Evolutionary conservation across 2,797 vertebrate genomes (phyloP), one percentile per base, ranked within the genome.

Genomic region (Jordanella pulchra): DNA sequence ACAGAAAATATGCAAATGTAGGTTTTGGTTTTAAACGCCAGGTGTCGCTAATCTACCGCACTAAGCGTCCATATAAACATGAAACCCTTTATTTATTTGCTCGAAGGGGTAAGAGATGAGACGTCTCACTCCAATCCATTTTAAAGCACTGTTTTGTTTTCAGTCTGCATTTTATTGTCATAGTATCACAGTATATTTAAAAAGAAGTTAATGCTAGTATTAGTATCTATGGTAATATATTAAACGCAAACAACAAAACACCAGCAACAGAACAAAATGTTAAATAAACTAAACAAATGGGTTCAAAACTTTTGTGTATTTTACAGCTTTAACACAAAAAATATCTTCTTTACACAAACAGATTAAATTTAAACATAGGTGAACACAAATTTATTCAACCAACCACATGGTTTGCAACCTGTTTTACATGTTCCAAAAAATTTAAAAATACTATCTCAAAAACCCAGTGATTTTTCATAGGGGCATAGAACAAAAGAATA

Each of bases 41-140:
- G 85, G 60, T 82, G 86, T 84, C 91, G 73, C 80, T 69, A 79
- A 72, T 73, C 58, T 44, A 23, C 68, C 77, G 27, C 67, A 63
- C 9, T 56, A 27, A 21, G 0, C 56, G 21, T 71, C 45, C n/a
- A 42, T 39, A 48, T 69, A 65, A 72, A 65, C 55, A 61, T 14
- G 14, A 45, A 53, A 5, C 28, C 5, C 4, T 50, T 60, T 48
- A 64, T 15, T 35, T 55, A 11, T 56, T 50, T 3, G 56, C 45
- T 44, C 45, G 4, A 0, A 74, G 65, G 77, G 1, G 17, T 4
- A 3, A 28, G 23, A 21, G 25, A 32, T 55, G 17, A 2, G 81
- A 89, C 32, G 1, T 69, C 78, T 77, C 77, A 86, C 89, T 86
- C 73, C 61, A 44, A 17, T 25, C 1, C 9, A 0, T 0, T 81